phyloP scores from a whole-genome alignment of 1,140 invertebrate species.

The Drosophila melanogaster region DNA sequence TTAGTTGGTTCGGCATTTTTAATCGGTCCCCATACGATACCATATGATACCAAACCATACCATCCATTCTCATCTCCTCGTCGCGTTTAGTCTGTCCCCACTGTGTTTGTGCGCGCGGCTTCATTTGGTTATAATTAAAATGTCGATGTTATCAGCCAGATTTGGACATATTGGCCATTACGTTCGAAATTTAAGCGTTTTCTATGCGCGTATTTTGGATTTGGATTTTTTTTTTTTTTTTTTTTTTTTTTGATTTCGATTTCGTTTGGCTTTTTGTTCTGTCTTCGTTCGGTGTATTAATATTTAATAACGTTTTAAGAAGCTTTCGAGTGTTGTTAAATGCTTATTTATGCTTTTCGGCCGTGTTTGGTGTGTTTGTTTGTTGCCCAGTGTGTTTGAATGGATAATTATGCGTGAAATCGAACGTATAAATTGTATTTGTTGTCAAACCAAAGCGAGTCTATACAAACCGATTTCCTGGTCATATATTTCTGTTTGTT shows the following conservation, averaged over 20 bases:
- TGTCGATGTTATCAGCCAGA: slow-evolving; percentile 81
- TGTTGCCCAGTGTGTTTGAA: slow-evolving; percentile 12
- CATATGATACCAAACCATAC: not conserved
- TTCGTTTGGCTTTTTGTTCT: slow-evolving; percentile 52
- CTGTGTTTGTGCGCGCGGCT: slow-evolving; percentile 51
- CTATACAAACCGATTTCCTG: slow-evolving; percentile 25
- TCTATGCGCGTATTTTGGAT: slow-evolving; percentile 78
- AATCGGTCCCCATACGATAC: slow-evolving; percentile 56
- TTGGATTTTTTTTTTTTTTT: slow-evolving; percentile 25
- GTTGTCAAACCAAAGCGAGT: slow-evolving; percentile 33
- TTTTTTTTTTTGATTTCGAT: slow-evolving; percentile 29
- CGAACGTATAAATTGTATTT: slow-evolving; percentile 52
- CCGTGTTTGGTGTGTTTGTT: slow-evolving; percentile 16
- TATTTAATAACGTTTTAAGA: slow-evolving; percentile 82
- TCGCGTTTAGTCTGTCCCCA: slow-evolving; percentile 12
- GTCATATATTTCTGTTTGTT: not conserved
- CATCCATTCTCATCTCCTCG: not conserved
- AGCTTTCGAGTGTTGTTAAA: slow-evolving; percentile 81
- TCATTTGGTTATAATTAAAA: slow-evolving; percentile 84
- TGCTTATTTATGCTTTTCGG: slow-evolving; percentile 68
- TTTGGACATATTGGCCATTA: slow-evolving; percentile 83
- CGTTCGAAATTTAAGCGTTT: slow-evolving; percentile 81
- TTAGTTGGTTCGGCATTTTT: slow-evolving; percentile 82
- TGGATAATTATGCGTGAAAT: slow-evolving; percentile 49
- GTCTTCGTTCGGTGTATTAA: slow-evolving; percentile 55